Evolutionary conservation across 2,113 vertebrate species (phyloP), one percentile per base, ranked within the genome.

Genomic region (Pygoscelis adeliae): DNA sequence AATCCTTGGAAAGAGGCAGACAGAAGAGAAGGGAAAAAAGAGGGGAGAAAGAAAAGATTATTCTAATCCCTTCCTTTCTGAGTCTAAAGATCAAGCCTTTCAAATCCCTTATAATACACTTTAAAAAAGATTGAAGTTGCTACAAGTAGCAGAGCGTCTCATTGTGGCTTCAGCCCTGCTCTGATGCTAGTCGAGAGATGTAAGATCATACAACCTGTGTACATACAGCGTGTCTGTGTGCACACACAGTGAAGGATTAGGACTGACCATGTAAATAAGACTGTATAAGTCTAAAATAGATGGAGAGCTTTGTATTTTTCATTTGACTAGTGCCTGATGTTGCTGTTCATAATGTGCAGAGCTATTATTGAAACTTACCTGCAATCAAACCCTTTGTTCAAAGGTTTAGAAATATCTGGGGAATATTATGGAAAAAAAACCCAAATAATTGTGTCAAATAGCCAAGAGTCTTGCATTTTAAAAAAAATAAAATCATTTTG

Each of bases 1-100:
- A 96, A 58, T 42, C 65, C 52, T 94, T 62, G 26, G 56, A 77
- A 86, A 78, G 20, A 56, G 26, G 32, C 29, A 90, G 40, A 63
- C 21, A 82, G 50, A 72, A 44, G 13, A 62, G 8, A 63, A 4
- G 3, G 6, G 6, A 0, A 1, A 18, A 42, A 49, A 30, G 12
- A 30, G 8, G 7, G 7, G 13, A 90, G 19, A 89, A 93, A 90
- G 11, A 78, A 85, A 74, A 63, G 18, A 53, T 66, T 16, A 65
- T 59, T 92, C 90, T 50, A 76, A 73, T 83, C 65, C 20, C 17
- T 42, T 55, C 21, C 11, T 71, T 55, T 55, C 40, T 83, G 32
- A 29, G 21, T 66, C 42, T 66, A 72, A 55, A 52, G 26, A 91
- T 26, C 34, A 81, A 70, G 20, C 11, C 30, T 77, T 88, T 83